phyloP scores from a whole-genome alignment of 2,888 invertebrate genomes.

The Tenthredo livida region DNA sequence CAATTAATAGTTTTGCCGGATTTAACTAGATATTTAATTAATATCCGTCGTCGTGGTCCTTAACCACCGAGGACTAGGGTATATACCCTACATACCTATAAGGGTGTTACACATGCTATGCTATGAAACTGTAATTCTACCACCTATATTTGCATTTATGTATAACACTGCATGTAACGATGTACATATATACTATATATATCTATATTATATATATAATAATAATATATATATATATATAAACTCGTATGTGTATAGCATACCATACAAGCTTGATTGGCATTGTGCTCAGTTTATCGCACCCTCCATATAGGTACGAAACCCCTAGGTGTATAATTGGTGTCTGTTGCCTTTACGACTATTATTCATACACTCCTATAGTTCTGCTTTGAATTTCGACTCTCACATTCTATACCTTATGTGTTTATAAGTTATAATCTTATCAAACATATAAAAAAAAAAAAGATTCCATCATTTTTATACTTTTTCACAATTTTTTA shows the following conservation, averaged over 20 bases:
- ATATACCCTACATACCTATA: too few species aligned
- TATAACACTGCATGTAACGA: not conserved
- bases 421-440: not conserved
- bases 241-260: not conserved
- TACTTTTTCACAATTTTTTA: not conserved
- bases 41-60: not conserved
- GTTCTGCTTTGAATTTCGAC: not conserved
- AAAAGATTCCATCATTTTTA: not conserved
- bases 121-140: not conserved
- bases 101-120: not conserved
- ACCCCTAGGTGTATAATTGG: conserved; percentile 4
- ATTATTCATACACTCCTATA: conserved; percentile 20
- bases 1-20: not conserved
- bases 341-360: conserved; percentile 30
- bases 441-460: too few species aligned
- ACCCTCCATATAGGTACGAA: not conserved
- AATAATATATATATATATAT: conserved; percentile 27
- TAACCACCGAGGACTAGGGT: not conserved
- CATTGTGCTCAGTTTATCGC: not conserved
- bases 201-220: conserved; percentile 14
- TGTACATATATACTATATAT: not conserved
- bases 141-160: conserved; percentile 11
- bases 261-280: conserved; percentile 12
- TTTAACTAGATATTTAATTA: not conserved
- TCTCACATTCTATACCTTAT: too few species aligned